phyloP scores from a whole-genome alignment of 2,113 vertebrate genomes.

The Pterocles burchelli region DNA sequence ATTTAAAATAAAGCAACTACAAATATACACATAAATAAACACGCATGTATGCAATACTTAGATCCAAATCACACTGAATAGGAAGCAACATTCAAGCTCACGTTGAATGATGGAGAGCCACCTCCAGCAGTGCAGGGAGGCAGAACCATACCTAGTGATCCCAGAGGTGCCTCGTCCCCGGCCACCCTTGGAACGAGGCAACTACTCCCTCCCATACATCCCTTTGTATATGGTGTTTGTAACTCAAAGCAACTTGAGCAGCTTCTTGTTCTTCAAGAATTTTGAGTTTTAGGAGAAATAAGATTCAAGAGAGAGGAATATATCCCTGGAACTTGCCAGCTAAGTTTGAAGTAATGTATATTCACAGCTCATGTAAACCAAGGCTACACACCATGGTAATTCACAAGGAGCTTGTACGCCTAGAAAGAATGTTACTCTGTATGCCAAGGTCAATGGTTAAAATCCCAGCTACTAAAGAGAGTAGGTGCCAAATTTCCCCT shows the following conservation, averaged over 20 bases:
- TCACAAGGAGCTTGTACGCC: neutral
- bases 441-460: neutral
- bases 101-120: neutral
- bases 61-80: neutral
- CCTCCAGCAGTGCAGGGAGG: neutral
- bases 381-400: neutral
- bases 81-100: neutral
- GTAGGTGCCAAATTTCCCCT: neutral
- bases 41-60: neutral
- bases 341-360: neutral
- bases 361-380: neutral
- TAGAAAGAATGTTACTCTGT: neutral
- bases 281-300: neutral
- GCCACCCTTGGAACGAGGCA: neutral
- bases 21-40: neutral
- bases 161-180: neutral
- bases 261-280: neutral
- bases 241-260: neutral
- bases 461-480: neutral
- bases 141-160: neutral
- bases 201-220: neutral
- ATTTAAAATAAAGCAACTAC: neutral
- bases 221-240: neutral
- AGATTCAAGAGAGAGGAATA: neutral
- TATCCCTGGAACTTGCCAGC: neutral